A percentile compares a stretch with the other conserved stretches of the same genome.
These are phyloP conservation scores for Drosophila arawakana DNA, from an alignment of 1,140 invertebrate species.

Conservation along the genomic window DNA sequence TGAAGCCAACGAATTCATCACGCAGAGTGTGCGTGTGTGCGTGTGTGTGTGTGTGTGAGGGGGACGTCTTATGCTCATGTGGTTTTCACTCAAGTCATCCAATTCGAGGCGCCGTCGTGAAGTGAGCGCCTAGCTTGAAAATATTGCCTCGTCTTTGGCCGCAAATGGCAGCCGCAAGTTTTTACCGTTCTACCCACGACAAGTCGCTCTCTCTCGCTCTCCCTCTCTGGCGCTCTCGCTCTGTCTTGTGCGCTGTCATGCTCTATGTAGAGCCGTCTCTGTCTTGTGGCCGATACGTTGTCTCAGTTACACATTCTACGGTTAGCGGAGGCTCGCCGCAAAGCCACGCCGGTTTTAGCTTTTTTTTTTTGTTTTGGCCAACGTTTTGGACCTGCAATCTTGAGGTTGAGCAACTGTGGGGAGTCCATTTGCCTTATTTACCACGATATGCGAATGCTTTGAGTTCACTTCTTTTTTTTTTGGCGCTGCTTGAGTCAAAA, in stretches of 20 bases:
- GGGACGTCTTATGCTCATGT: conserved; percentile 47
- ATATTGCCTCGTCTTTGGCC: conserved; percentile 75
- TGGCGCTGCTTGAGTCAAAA: conserved; percentile 52
- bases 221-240: conserved; percentile 13
- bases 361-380: conserved; percentile 42
- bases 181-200: conserved; percentile 56
- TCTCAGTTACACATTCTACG: conserved; percentile 56
- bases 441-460: conserved; percentile 38
- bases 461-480: conserved; percentile 52
- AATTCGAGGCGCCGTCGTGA: not conserved
- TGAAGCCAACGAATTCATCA: conserved; percentile 41
- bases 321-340: conserved; percentile 72
- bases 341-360: conserved; percentile 58
- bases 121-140: conserved; percentile 26
- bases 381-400: conserved; percentile 41
- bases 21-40: conserved; percentile 2
- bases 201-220: conserved; percentile 23
- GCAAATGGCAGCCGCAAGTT: conserved; percentile 83
- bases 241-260: conserved; percentile 4
- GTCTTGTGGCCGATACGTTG: conserved; percentile 5
- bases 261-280: conserved; percentile 2
- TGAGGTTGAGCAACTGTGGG: conserved; percentile 31
- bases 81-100: conserved; percentile 51
- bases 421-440: conserved; percentile 35
- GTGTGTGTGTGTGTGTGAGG: conserved; percentile 36